These are phyloP conservation scores for Pollenia angustigena DNA, from an alignment of 2,888 invertebrate genomes.

Conservation along the genomic window DNA sequence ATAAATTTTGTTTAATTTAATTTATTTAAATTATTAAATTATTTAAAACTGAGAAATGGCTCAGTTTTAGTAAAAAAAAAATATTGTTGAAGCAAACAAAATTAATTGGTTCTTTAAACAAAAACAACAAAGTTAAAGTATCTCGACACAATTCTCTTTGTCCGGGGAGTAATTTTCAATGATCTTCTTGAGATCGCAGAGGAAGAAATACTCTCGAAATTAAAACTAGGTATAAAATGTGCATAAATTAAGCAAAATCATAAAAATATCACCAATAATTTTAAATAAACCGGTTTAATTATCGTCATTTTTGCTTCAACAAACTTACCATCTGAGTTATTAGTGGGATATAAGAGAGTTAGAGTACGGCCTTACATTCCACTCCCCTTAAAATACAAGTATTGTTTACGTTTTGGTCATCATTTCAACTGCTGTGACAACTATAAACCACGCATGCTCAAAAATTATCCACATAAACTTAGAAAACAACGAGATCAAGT, in stretches of 20 bases:
- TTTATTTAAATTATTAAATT: too few species aligned
- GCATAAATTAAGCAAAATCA: not conserved
- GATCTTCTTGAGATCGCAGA: slow-evolving; percentile 1
- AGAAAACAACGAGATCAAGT: not conserved
- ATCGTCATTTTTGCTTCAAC: slow-evolving; percentile 5
- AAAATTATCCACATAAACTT: not conserved
- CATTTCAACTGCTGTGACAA: slow-evolving; percentile 6
- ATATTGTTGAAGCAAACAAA: not conserved
- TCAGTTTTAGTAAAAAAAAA: slow-evolving; percentile 51
- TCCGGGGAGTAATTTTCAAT: slow-evolving; percentile 28
- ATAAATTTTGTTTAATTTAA: too few species aligned
- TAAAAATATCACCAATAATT: not conserved
- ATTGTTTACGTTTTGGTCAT: slow-evolving; percentile 32
- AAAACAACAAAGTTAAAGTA: slow-evolving; percentile 10
- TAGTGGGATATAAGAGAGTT: slow-evolving; percentile 22
- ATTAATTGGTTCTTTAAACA: not conserved
- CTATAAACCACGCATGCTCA: slow-evolving; percentile 3
- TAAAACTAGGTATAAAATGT: slow-evolving; percentile 28
- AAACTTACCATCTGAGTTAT: not conserved
- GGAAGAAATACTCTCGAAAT: not conserved
- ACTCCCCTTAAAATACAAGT: slow-evolving; percentile 5
- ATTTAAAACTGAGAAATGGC: slow-evolving; percentile 39
- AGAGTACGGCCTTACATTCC: slow-evolving; percentile 36
- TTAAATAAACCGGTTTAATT: not conserved
- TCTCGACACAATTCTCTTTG: not conserved